Evolutionary conservation across 92 coral and sea anemone genomes (phyloP), one percentile per base, ranked within the genome.

Genomic region (Heteractis magnifica): DNA sequence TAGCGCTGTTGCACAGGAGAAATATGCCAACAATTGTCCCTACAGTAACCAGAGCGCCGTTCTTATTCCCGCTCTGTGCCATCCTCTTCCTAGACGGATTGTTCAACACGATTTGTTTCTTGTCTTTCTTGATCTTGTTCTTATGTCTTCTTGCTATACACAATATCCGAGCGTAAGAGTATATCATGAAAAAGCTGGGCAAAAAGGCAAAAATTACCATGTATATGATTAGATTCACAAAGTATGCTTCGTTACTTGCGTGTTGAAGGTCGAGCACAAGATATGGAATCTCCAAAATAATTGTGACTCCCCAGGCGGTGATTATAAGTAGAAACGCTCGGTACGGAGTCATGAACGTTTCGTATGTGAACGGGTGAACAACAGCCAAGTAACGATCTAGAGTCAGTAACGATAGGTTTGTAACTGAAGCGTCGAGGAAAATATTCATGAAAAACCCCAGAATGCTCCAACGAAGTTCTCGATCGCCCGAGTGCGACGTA

Each of bases 351-450:
- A 85, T 85, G 50, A 85, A 85, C 6, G 60, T 52, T 16, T 85
- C 83, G 83, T 85, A 85, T 12, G 78, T 85, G 51, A 85, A 85
- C 11, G 88, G 88, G 51, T 85, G 88, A 51, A 85, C 88, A 6
- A 85, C 88, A 0, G 88, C 88, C 50, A 85, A 20, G 52, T 85
- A 85, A 1, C 88, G 74, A 71, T 85, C 88, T 9, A 85, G 72
- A 19, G 88, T 85, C 41, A 85, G 52, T 10, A 85, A 82, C 6
- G 78, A 51, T 16, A 85, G 58, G 49, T 78, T 85, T 26, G 83
- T 70, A 1, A 85, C 76, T 16, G 88, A 85, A 2, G 88, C 88
- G 51, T 78, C 82, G 65, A 85, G 77, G 55, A 70, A 78, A 1
- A 78, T 48, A 55, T 85, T 85, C 82, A 64, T 71, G 6, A 77